A percentile compares a stretch with the other conserved stretches of the same genome.
Conservation (phyloP, 2,888 invertebrate species). For the Heliconius cydno region DNA sequence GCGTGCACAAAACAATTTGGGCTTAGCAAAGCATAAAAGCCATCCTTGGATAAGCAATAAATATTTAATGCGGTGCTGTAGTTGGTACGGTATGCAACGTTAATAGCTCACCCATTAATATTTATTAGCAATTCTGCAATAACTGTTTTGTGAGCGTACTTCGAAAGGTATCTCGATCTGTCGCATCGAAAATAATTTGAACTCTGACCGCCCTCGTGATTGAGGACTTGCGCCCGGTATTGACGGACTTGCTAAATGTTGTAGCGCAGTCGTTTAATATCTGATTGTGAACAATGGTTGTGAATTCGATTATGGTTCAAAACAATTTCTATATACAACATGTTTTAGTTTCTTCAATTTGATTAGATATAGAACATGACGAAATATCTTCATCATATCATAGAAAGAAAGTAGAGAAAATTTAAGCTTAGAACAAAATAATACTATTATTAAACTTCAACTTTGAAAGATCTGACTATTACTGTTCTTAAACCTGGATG, state of each 20-base stretch:
- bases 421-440: neutral
- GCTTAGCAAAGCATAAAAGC: conserved; percentile 33
- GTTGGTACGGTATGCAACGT: conserved; percentile 26
- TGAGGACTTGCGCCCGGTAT: conserved; percentile 17
- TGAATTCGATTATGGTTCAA: too few species aligned
- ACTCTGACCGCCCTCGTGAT: conserved; percentile 23
- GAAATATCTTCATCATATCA: neutral
- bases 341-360: neutral
- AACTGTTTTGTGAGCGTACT: conserved; percentile 41
- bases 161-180: conserved; percentile 34
- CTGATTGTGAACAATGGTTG: neutral
- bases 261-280: neutral
- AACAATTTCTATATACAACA: neutral
- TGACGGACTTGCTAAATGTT: neutral
- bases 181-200: conserved; percentile 31
- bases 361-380: neutral
- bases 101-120: conserved; percentile 49
- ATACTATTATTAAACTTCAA: neutral
- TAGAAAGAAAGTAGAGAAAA: neutral
- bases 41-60: conserved; percentile 35
- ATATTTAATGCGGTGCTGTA: conserved; percentile 39
- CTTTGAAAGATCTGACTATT: neutral
- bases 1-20: conserved; percentile 35
- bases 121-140: conserved; percentile 52
- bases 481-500: neutral